These are phyloP conservation scores for Tragelaphus oryx DNA, from an alignment of 2,797 vertebrate genomes.

Conservation along the genomic window DNA sequence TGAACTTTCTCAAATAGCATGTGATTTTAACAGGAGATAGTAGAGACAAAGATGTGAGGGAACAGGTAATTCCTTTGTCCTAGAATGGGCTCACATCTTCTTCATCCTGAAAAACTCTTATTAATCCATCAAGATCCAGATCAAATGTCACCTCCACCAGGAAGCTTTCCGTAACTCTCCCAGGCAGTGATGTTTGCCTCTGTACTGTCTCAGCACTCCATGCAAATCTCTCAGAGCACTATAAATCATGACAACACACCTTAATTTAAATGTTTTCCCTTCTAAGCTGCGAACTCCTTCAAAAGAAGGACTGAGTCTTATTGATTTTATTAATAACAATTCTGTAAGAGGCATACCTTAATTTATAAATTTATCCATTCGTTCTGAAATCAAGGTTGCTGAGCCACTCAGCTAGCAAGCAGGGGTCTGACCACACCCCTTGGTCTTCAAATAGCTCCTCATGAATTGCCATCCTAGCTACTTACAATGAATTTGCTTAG, in stretches of 20 bases:
- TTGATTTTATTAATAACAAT: not conserved
- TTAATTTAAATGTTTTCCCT: not conserved
- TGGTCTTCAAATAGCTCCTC: not conserved
- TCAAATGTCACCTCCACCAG: not conserved
- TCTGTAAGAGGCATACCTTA: not conserved
- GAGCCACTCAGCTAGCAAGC: not conserved
- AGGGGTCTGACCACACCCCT: not conserved
- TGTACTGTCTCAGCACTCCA: not conserved
- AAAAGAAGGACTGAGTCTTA: not conserved
- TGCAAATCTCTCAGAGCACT: not conserved
- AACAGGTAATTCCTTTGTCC: not conserved
- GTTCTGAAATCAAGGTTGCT: not conserved
- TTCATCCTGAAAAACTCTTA: not conserved
- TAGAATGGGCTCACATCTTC: not conserved
- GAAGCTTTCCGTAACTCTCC: conserved; percentile 10
- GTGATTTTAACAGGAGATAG: conserved; percentile 15
- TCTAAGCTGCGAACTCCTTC: not conserved
- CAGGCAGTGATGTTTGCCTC: not conserved
- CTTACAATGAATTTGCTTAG: not conserved
- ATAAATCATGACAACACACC: not conserved
- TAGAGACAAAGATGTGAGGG: not conserved
- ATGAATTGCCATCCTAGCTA: not conserved
- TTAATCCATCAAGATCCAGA: not conserved
- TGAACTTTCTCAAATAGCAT: conserved; percentile 32
- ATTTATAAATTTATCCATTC: not conserved